phyloP scores from a whole-genome alignment of 2,888 invertebrate genomes.

The Noctua janthe region DNA sequence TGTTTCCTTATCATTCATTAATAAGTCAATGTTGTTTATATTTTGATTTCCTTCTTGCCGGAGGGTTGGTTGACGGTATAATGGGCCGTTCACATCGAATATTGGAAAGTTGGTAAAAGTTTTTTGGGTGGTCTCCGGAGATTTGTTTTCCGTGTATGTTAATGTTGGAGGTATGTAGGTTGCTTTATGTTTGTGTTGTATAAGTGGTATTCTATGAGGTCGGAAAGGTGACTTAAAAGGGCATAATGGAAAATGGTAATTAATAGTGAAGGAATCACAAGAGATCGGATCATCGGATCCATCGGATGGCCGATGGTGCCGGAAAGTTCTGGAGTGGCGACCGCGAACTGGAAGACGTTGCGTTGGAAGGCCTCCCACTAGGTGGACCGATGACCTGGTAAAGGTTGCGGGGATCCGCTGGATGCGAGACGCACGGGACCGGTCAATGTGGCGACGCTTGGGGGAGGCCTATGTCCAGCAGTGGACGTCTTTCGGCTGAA shows the following conservation, averaged over 20 bases:
- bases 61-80: constrained; percentile 1
- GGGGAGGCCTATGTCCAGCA: too few relatives aligned
- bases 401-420: too few relatives aligned
- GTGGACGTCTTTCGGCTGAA: too few relatives aligned
- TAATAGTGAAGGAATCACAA: neutral
- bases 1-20: constrained; percentile 66
- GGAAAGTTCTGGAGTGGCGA: too few relatives aligned
- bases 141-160: constrained; percentile 18
- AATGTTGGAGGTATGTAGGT: neutral
- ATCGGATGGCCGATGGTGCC: too few relatives aligned
- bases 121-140: neutral
- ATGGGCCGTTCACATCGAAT: constrained; percentile 4
- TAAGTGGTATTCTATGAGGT: constrained; percentile 19
- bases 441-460: too few relatives aligned
- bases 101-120: constrained; percentile 18
- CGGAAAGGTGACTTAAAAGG: neutral
- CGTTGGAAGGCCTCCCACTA: too few relatives aligned
- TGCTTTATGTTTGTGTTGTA: neutral
- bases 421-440: too few relatives aligned
- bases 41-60: constrained; percentile 56
- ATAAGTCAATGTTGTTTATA: constrained; percentile 73
- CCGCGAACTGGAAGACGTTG: too few relatives aligned
- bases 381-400: too few relatives aligned
- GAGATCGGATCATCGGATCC: too few relatives aligned
- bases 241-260: neutral